Percentiles rank a stretch among this genome's conserved stretches.
Evolutionary conservation across 2,113 vertebrate genomes (phyloP).

Genomic region (Micronycteris hirsuta): DNA sequence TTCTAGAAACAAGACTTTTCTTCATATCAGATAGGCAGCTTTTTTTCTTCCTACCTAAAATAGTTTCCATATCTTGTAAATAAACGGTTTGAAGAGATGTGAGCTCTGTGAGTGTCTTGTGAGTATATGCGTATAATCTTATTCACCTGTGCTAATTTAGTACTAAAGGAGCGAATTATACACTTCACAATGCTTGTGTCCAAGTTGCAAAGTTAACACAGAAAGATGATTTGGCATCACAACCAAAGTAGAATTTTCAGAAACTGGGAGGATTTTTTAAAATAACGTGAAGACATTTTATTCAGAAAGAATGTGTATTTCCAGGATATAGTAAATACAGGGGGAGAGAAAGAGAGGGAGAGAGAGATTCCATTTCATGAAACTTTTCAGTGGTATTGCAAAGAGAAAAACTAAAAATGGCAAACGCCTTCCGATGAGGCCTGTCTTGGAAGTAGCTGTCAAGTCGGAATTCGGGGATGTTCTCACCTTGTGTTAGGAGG

Average conservation of each 20-base stretch:
- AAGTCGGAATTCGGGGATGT: neutral
- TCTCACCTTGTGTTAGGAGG: neutral
- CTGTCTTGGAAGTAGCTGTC: neutral
- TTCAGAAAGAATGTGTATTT: neutral
- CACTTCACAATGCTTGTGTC: conserved; percentile 8
- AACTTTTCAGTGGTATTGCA: neutral
- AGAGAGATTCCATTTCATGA: neutral
- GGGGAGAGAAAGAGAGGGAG: no score
- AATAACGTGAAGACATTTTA: neutral
- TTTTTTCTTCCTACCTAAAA: neutral
- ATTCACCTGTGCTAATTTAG: neutral
- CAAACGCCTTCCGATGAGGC: neutral
- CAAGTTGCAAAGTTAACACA: conserved; percentile 41
- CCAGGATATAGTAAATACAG: neutral
- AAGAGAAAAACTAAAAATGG: neutral
- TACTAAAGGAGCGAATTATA: neutral
- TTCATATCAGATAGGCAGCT: neutral
- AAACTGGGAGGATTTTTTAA: neutral
- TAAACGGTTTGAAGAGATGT: neutral
- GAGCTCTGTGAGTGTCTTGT: neutral
- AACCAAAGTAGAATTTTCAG: neutral
- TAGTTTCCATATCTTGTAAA: neutral
- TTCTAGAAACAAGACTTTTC: neutral
- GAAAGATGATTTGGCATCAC: conserved; percentile 34
- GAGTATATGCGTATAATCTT: neutral